These are phyloP conservation scores for Pseudomyrmex dendroicus DNA, from an alignment of 1,140 invertebrate genomes.

Conservation along the genomic window DNA sequence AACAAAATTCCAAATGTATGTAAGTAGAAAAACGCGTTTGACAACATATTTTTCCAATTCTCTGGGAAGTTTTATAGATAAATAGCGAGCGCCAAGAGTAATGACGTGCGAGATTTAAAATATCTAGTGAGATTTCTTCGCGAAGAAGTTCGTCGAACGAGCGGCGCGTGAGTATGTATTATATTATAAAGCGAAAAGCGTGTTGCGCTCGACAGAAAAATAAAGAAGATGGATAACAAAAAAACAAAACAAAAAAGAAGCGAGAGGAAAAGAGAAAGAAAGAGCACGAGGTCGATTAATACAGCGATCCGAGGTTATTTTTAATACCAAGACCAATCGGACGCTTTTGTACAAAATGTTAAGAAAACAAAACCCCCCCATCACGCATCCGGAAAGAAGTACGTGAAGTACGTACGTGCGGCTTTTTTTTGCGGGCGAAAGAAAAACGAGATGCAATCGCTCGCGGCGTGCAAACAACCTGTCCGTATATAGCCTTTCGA, in stretches of 20 bases:
- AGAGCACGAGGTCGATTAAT: constrained; percentile 63
- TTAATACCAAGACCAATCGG: constrained; percentile 86
- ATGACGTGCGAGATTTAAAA: constrained; percentile 70
- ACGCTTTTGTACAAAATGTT: constrained; percentile 77
- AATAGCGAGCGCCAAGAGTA: constrained; percentile 71
- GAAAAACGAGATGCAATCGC: not conserved
- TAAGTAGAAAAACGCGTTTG: constrained; percentile 77
- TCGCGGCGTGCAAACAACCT: not conserved
- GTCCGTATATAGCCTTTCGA: constrained; percentile 34
- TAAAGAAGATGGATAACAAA: constrained; percentile 20
- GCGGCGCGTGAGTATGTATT: constrained; percentile 41
- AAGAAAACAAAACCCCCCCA: constrained; percentile 51
- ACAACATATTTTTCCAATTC: constrained; percentile 82
- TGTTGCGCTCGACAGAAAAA: constrained; percentile 45
- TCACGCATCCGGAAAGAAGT: constrained; percentile 41
- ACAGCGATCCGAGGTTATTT: constrained; percentile 85
- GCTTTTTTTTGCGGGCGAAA: not conserved
- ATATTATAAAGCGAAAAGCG: constrained; percentile 21
- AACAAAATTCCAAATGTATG: constrained; percentile 78
- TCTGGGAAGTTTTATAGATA: constrained; percentile 75
- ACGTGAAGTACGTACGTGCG: not conserved
- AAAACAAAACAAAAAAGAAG: constrained; percentile 39
- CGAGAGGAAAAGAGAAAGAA: constrained; percentile 28
- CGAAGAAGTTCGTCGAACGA: constrained; percentile 63
- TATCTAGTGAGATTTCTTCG: constrained; percentile 58